Base-by-base conservation (phyloP, 2,888 invertebrate species). In the Sarcophaga caerulescens region DNA sequence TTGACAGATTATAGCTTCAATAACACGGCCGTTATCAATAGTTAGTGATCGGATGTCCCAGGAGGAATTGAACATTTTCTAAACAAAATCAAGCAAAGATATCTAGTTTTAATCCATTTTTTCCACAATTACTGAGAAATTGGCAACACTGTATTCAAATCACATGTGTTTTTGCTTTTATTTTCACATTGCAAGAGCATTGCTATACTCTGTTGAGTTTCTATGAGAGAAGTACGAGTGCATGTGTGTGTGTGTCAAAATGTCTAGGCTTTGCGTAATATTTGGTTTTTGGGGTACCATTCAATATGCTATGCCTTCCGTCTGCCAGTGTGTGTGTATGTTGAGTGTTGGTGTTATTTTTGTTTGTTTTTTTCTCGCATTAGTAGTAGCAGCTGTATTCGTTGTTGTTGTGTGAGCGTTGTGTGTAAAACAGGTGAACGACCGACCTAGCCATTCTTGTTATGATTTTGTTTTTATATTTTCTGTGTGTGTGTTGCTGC, bases 371-470 rank as follows among this genome's bases (percentile, higher is more conserved):
- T 4, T 5, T 35, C 35, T 35, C 35, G 1, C 1, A 25, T 35
- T 35, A 35, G 35, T 35, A 35, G 10, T 35, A 10, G 35, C 2
- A 35, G 44, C n/a, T 45, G 21, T 35, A 62, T 17, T 19, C 69
- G 45, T 25, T 79, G 57, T 75, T 81, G 52, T 66, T 81, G 85
- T 83, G 81, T 82, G 69, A 76, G 75, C 76, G 82, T 52, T 81
- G 66, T 52, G 74, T 69, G 21, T 73, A 21, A 57, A 71, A 89
- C 90, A 90, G 93, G 92, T 93, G 92, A 93, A 93, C 93, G 93
- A 92, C 93, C 93, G 93, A 93, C 93, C 93, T 93, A 93, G 93
- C 92, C 92, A 92, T 92, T 92, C 75, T 84, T 86, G 86, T 86
- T 86, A 86, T 86, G 81, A 78, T 84, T 84, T 81, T 83, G 76